Percentiles rank a stretch among this genome's conserved stretches.
Evolutionary conservation across 2,888 invertebrate species (phyloP).

Genomic region (Bellardia bayeri): DNA sequence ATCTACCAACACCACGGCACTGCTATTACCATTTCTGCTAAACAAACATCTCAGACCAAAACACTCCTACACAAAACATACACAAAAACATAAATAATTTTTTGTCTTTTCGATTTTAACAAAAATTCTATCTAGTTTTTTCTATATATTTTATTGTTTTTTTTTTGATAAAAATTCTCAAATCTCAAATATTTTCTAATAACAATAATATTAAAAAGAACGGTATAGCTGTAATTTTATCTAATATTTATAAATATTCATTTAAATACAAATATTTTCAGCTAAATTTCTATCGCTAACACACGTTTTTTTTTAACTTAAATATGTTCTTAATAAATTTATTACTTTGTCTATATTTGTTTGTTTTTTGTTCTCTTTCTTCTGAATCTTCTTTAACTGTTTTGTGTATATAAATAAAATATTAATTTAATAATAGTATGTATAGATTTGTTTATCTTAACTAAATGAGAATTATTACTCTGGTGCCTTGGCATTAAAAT

Average conservation of each 20-base stretch:
- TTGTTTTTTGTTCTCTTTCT: neutral
- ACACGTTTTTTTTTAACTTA: neutral
- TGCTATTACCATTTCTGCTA: neutral
- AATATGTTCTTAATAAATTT: neutral
- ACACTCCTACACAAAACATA: neutral
- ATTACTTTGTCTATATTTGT: constrained; percentile 2
- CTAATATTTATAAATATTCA: neutral
- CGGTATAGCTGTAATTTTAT: neutral
- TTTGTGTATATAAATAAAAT: neutral
- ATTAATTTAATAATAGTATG: neutral
- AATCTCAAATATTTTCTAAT: constrained; percentile 14
- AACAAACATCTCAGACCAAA: neutral
- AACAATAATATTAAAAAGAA: neutral
- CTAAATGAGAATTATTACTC: constrained; percentile 23
- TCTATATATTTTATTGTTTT: neutral
- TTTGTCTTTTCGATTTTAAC: neutral
- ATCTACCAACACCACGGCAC: neutral
- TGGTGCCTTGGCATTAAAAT: neutral
- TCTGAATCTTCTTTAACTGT: neutral
- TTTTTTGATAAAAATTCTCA: neutral
- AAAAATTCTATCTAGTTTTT: neutral
- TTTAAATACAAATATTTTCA: neutral
- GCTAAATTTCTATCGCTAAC: constrained; percentile 12
- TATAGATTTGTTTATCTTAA: neutral
- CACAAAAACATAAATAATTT: constrained; percentile 15